These are phyloP conservation scores for Ibycter americanus DNA, from an alignment of 2,797 vertebrate species.

Conservation along the genomic window DNA sequence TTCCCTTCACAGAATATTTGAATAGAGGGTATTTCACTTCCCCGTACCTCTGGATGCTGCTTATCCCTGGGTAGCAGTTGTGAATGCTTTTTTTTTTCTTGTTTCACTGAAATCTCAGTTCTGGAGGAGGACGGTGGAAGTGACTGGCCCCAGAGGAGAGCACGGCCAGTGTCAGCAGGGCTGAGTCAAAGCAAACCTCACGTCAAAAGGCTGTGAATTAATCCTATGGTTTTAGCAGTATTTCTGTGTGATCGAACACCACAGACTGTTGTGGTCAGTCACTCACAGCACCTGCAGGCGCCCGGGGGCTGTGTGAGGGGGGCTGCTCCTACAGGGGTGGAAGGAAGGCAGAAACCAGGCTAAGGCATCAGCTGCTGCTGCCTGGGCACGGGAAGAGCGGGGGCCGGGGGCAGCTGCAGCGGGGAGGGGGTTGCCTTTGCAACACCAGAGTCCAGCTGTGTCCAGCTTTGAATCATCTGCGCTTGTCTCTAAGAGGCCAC, in stretches of 20 bases:
- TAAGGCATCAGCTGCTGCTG: background rate
- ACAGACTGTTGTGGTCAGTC: background rate
- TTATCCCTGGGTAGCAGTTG: background rate
- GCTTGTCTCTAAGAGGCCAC: background rate
- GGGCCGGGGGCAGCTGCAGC: rapidly evolving
- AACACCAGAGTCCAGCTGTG: rapidly evolving
- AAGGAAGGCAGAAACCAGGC: background rate
- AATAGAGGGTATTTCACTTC: background rate
- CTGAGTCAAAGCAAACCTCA: background rate
- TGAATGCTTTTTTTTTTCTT: background rate
- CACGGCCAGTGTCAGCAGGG: background rate
- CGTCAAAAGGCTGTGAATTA: rapidly evolving
- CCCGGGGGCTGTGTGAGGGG: background rate
- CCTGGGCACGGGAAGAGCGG: rapidly evolving
- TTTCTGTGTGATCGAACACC: background rate
- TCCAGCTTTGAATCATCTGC: background rate
- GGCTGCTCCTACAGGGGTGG: background rate
- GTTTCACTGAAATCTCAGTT: background rate
- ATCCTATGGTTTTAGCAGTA: background rate
- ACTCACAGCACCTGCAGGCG: background rate
- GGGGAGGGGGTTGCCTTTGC: background rate
- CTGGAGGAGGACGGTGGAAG: background rate
- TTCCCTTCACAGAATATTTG: background rate
- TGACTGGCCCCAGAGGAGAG: background rate
- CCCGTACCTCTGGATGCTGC: background rate